Conservation (phyloP, 2,113 vertebrate genomes). For the Stegostoma tigrinum region DNA sequence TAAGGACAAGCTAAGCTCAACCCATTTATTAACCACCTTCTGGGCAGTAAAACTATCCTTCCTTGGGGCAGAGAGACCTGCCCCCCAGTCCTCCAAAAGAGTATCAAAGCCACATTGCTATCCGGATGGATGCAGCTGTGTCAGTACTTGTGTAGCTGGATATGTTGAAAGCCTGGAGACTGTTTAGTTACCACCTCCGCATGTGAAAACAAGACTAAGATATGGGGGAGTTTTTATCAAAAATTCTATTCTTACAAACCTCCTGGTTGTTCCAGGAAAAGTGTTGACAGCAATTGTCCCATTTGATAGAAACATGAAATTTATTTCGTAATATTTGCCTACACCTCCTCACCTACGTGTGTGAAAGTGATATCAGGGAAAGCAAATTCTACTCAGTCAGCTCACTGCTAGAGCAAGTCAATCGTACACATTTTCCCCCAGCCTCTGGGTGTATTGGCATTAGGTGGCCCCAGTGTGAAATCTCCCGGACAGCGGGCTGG, state of each 20-base stretch:
- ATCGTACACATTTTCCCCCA: too few species aligned
- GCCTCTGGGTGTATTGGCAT: too few species aligned
- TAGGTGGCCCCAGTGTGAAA: too few species aligned
- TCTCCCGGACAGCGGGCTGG: too few species aligned
- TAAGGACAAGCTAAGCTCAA: background rate
- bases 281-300: background rate
- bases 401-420: background rate
- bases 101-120: too few species aligned
- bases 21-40: too few species aligned
- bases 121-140: background rate
- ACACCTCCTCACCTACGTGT: background rate
- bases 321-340: background rate
- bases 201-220: background rate
- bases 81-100: too few species aligned
- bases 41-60: too few species aligned
- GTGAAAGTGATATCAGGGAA: background rate
- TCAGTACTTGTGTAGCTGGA: background rate
- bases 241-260: background rate
- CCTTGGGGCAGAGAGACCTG: too few species aligned
- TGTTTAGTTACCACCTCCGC: background rate
- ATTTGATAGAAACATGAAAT: background rate
- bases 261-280: background rate
- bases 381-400: background rate
- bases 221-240: background rate
- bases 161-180: background rate